Conservation (phyloP, 2,888 invertebrate genomes). For the Zele albiditarsus region DNA sequence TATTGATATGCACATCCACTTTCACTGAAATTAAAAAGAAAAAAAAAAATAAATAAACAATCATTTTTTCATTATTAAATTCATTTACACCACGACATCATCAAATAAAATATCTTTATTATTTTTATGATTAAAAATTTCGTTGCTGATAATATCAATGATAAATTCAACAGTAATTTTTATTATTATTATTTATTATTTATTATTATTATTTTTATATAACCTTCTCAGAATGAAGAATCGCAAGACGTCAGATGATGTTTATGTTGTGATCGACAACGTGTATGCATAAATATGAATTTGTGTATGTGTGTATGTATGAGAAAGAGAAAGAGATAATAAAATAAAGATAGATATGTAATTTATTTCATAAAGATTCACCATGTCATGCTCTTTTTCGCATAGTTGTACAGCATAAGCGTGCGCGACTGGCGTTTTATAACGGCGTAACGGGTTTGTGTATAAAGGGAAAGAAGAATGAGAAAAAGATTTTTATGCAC, state of each 20-base stretch:
- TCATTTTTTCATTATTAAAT: no score
- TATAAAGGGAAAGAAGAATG: slow-evolving; percentile 15
- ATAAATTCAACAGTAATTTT: neutral
- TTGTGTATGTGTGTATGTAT: neutral
- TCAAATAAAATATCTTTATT: neutral
- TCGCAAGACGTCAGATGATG: neutral
- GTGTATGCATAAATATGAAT: neutral
- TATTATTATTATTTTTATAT: neutral
- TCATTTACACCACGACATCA: neutral
- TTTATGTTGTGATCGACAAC: no score
- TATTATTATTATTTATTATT: no score
- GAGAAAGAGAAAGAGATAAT: neutral
- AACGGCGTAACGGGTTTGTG: slow-evolving; percentile 58
- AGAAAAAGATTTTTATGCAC: slow-evolving; percentile 47
- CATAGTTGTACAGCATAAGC: slow-evolving; percentile 33
- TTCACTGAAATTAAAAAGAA: slow-evolving; percentile 77
- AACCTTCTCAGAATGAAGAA: neutral
- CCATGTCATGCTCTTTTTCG: slow-evolving; percentile 36
- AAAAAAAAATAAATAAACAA: neutral
- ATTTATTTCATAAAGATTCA: slow-evolving; percentile 23
- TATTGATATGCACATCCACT: slow-evolving; percentile 84
- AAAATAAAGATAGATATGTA: slow-evolving; percentile 13
- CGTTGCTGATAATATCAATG: neutral
- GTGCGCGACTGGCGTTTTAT: slow-evolving; percentile 35
- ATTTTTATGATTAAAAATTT: no score